These are phyloP conservation scores for Thalassophryne amazonica DNA, from an alignment of 2,797 vertebrate species.

Conservation along the genomic window DNA sequence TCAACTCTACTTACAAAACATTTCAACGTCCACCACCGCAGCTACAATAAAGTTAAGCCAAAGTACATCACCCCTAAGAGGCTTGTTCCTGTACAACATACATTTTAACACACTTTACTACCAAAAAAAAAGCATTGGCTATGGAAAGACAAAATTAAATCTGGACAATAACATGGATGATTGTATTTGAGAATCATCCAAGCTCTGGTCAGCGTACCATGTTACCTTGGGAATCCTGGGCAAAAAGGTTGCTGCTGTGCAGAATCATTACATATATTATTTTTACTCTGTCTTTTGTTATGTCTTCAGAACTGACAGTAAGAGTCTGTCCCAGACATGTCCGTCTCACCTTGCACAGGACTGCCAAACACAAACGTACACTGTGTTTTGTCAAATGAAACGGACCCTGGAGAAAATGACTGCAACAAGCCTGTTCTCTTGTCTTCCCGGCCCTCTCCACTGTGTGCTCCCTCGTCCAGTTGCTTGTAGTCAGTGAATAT, in stretches of 20 bases:
- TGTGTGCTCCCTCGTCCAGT: conserved; percentile 27
- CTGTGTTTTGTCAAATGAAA: conserved; percentile 70
- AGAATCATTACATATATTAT: not conserved
- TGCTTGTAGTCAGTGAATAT: conserved; percentile 32
- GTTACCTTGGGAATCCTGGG: not conserved
- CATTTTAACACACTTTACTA: too few species aligned
- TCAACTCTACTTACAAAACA: too few species aligned
- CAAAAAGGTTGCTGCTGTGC: conserved; percentile 1
- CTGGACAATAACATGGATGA: too few species aligned
- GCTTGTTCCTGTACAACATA: too few species aligned
- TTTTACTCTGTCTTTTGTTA: conserved; percentile 26
- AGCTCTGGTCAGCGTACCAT: not conserved
- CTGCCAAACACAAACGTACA: conserved; percentile 9
- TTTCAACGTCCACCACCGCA: too few species aligned
- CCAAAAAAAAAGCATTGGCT: too few species aligned
- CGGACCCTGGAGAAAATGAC: conserved; percentile 52
- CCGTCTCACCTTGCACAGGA: conserved; percentile 27
- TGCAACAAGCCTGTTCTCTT: conserved; percentile 35
- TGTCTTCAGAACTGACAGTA: conserved; percentile 23
- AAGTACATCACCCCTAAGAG: too few species aligned
- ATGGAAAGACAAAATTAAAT: too few species aligned
- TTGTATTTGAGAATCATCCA: not conserved
- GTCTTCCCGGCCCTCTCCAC: conserved; percentile 18
- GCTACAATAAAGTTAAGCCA: too few species aligned
- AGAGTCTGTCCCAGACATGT: conserved; percentile 31